Percentiles rank a stretch among this genome's conserved stretches.
These are phyloP conservation scores for Ormyrus pomaceus DNA, from an alignment of 2,888 invertebrate genomes.

Conservation along the genomic window DNA sequence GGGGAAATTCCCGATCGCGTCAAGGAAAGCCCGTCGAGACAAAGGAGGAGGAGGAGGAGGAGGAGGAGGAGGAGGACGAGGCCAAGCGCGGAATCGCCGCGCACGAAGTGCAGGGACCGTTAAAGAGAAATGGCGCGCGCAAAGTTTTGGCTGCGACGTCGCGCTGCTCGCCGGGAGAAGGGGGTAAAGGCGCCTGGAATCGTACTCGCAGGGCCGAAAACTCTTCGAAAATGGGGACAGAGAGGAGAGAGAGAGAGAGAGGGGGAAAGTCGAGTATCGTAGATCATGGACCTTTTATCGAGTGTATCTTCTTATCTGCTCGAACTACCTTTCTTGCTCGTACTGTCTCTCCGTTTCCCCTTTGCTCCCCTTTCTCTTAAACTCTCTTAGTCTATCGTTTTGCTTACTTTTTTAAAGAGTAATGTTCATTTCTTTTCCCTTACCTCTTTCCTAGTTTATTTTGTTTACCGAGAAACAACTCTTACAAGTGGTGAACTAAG, in stretches of 20 bases:
- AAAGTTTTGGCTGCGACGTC: slow-evolving; percentile 50
- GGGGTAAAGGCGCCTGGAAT: neutral
- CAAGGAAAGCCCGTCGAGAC: neutral
- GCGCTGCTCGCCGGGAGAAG: slow-evolving; percentile 15
- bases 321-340: slow-evolving; percentile 40
- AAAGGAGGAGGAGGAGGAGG: neutral
- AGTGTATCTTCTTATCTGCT: slow-evolving; percentile 59
- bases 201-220: neutral
- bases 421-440: too few relatives aligned
- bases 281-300: slow-evolving; percentile 61
- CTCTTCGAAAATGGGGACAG: slow-evolving; percentile 7
- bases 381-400: slow-evolving; percentile 35
- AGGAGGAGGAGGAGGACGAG: neutral
- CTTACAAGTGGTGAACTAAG: too few relatives aligned
- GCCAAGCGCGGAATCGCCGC: slow-evolving; percentile 18
- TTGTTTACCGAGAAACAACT: too few relatives aligned
- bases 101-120: slow-evolving; percentile 36
- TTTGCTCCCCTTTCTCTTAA: neutral
- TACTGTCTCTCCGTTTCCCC: slow-evolving; percentile 39
- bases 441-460: too few relatives aligned
- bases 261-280: slow-evolving; percentile 36
- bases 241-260: neutral
- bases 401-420: neutral
- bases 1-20: slow-evolving; percentile 2
- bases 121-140: slow-evolving; percentile 56